These are phyloP conservation scores for Petrocephalus sullivani DNA, from an alignment of 2,797 vertebrate species.

Conservation along the genomic window DNA sequence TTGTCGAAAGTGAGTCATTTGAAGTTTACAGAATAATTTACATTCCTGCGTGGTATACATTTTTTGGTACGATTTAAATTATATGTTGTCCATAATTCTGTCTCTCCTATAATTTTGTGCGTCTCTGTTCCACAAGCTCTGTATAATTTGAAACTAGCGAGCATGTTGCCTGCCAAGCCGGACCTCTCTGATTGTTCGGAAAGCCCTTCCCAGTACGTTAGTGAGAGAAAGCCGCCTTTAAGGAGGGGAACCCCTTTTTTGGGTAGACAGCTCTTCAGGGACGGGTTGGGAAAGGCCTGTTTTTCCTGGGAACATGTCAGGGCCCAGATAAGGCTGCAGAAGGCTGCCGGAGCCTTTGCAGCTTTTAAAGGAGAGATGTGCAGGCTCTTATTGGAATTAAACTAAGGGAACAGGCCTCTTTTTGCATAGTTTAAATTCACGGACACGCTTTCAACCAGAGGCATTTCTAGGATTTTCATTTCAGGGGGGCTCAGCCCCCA, in stretches of 20 bases:
- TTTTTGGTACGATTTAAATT: slow-evolving; percentile 81
- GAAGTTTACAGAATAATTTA: slow-evolving; percentile 78
- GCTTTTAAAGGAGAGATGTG: slow-evolving; percentile 12
- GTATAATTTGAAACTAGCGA: slow-evolving; percentile 75
- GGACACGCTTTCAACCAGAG: not conserved
- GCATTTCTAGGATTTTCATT: no score
- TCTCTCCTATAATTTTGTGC: slow-evolving; percentile 80
- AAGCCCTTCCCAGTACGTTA: slow-evolving; percentile 15
- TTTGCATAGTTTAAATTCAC: not conserved
- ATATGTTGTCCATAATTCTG: slow-evolving; percentile 78
- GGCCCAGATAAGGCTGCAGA: not conserved
- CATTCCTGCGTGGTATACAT: slow-evolving; percentile 78
- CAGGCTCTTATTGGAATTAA: slow-evolving; percentile 24
- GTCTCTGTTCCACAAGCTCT: slow-evolving; percentile 75
- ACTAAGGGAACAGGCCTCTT: slow-evolving; percentile 12
- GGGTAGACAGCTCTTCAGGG: not conserved
- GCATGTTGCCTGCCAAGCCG: slow-evolving; percentile 70
- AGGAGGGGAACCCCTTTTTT: not conserved
- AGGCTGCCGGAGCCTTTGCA: not conserved
- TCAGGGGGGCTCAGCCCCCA: no score
- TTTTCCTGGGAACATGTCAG: slow-evolving; percentile 2
- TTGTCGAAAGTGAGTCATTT: slow-evolving; percentile 74
- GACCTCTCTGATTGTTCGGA: slow-evolving; percentile 61
- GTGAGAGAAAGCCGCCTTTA: slow-evolving; percentile 4
- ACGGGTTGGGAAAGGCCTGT: not conserved